phyloP scores from a whole-genome alignment of 1,140 invertebrate species.

The Lysiphlebus fabarum region DNA sequence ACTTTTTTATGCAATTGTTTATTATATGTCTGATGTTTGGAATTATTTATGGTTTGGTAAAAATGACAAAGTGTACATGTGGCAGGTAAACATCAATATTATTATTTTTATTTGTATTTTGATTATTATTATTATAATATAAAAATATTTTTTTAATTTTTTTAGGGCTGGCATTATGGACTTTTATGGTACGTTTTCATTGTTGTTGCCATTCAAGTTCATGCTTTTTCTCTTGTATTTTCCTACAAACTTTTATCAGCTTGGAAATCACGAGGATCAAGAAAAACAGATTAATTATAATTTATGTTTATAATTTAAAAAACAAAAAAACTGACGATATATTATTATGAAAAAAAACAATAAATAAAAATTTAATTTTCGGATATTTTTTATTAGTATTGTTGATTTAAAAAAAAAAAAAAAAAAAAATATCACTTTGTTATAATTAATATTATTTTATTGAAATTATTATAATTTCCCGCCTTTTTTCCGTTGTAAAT shows the following conservation, averaged over 20 bases:
- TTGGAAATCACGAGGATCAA: constrained; percentile 76
- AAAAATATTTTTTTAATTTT: constrained; percentile 25
- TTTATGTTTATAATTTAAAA: too few relatives aligned
- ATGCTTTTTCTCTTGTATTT: constrained; percentile 87
- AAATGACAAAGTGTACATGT: constrained; percentile 66
- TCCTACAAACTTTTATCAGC: constrained; percentile 79
- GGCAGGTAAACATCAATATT: constrained; percentile 64
- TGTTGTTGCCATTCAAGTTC: constrained; percentile 83
- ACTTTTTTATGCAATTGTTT: constrained; percentile 74
- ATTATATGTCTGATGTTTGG: constrained; percentile 83
- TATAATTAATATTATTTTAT: too few relatives aligned
- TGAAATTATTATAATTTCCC: too few relatives aligned
- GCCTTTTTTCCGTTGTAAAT: too few relatives aligned
- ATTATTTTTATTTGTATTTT: constrained; percentile 7
- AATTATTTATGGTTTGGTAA: constrained; percentile 71
- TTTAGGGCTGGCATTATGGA: constrained; percentile 84
- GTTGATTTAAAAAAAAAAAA: too few relatives aligned
- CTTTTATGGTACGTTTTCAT: constrained; percentile 93
- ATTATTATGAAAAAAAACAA: too few relatives aligned
- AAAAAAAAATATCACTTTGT: too few relatives aligned
- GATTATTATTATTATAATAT: constrained; percentile 9
- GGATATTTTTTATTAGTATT: too few relatives aligned
- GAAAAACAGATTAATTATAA: constrained; percentile 51
- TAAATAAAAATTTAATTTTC: too few relatives aligned
- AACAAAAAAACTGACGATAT: too few relatives aligned